Evolutionary conservation across 2,797 vertebrate genomes (phyloP), one percentile per base, ranked within the genome.

Genomic region (Melanotaenia maccullochi): DNA sequence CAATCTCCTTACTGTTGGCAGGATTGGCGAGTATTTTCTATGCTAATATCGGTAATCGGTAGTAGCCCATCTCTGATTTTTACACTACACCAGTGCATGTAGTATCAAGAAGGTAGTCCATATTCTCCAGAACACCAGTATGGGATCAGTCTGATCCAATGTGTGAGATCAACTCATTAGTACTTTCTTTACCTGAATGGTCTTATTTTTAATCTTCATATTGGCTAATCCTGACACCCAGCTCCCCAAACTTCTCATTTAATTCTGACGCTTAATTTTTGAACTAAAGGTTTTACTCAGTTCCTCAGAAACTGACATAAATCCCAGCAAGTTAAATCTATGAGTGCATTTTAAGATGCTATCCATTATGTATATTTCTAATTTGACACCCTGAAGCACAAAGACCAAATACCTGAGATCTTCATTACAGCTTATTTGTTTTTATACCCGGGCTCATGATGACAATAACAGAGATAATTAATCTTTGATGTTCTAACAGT

Each of bases 381-480:
- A n/a, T n/a, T n/a, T 49, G n/a, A 22, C 3, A 9, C 1, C 28
- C 13, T n/a, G n/a, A 60, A 60, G 36, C 57, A 20, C 56, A 36
- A 9, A 58, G 47, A 22, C 47, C 20, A 49, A 49, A 49, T 49
- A n/a, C 44, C 22, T 51, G 47, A 22, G 12, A 22, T 24, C 47
- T 22, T 51, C 44, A 22, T 51, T 22, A 51, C n/a, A 51, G 47
- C 47, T 51, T n/a, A 64, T 52, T 51, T 64, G 28, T 49, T 63
- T 49, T 35, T 16, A 40, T 14, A 35, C 11, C 55, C 6, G 56
- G 47, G n/a, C n/a, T 73, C n/a, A 35, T 44, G 55, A 60, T 51
- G 25, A 57, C 28, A 76, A 14, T n/a, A 54, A 56, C 9, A 13
- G 20, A 71, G n/a, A 13, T 65, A 28, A 52, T 60, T 7, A 38